Percentiles rank a stretch among this genome's conserved stretches.
These are phyloP conservation scores for Anableps anableps DNA, from an alignment of 2,797 vertebrate genomes.

Conservation along the genomic window DNA sequence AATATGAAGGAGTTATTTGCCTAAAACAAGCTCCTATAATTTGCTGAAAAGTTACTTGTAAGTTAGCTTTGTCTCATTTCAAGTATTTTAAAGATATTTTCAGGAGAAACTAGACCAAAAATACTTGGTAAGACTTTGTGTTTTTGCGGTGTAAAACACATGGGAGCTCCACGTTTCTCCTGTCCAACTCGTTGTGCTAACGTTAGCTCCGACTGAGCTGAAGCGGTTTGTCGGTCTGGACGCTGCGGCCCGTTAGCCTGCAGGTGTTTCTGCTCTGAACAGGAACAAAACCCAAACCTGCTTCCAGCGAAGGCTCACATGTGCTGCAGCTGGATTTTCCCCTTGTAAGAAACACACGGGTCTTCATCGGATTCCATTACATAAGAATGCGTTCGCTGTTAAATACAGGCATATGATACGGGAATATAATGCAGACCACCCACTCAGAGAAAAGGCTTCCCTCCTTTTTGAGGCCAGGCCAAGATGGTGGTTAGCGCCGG, in stretches of 20 bases:
- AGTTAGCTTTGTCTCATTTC: too few relatives aligned
- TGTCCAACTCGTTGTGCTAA: background rate
- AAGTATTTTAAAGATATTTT: too few relatives aligned
- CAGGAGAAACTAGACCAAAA: too few relatives aligned
- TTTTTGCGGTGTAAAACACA: too few relatives aligned
- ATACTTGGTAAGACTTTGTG: too few relatives aligned
- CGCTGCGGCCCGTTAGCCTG: background rate
- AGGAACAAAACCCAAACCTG: conserved; percentile 14
- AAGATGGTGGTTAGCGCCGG: conserved; percentile 58
- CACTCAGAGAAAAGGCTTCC: conserved; percentile 11
- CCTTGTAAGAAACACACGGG: conserved; percentile 13
- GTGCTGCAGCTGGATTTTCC: conserved; percentile 13
- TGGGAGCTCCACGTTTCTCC: too few relatives aligned
- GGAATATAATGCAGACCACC: conserved; percentile 53
- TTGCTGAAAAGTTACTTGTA: too few relatives aligned
- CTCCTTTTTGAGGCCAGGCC: conserved; percentile 51
- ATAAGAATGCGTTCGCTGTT: conserved; percentile 25
- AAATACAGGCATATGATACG: conserved; percentile 30
- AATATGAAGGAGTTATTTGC: too few relatives aligned
- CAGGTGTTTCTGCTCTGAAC: background rate
- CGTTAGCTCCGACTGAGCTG: background rate
- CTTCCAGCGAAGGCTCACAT: background rate
- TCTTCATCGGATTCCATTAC: conserved; percentile 18
- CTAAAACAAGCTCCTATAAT: too few relatives aligned
- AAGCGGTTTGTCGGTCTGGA: background rate